Evolutionary conservation across 2,888 invertebrate genomes (phyloP).

Genomic region (Panorpa germanica): DNA sequence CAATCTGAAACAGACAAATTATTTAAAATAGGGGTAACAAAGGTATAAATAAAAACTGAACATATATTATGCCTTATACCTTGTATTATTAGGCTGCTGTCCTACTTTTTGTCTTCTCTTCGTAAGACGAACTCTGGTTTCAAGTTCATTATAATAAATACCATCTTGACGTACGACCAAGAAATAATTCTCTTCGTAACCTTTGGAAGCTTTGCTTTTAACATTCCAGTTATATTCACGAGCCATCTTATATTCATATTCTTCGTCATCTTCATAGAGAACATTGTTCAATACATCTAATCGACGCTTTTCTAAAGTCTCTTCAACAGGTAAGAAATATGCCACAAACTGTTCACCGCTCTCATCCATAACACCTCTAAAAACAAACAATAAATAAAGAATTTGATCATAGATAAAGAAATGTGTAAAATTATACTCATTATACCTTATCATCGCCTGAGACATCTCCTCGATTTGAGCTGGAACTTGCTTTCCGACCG

Average conservation of each 20-base stretch:
- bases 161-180: conserved; percentile 79
- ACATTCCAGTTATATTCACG: conserved; percentile 99
- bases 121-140: conserved; percentile 85
- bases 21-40: no score
- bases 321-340: conserved; percentile 90
- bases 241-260: conserved; percentile 94
- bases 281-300: conserved; percentile 56
- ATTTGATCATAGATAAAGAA: neutral
- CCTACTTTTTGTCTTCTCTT: conserved; percentile 72
- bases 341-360: conserved; percentile 98
- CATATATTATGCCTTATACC: conserved; percentile 13
- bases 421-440: conserved; percentile 13
- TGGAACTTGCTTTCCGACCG: conserved; percentile 66
- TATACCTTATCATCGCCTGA: conserved; percentile 97
- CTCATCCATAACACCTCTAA: conserved; percentile 96
- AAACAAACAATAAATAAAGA: conserved; percentile 15
- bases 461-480: conserved; percentile 95
- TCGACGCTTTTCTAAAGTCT: conserved; percentile 75
- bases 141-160: conserved; percentile 88
- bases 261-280: conserved; percentile 74
- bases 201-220: conserved; percentile 87
- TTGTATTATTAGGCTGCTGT: conserved; percentile 29
- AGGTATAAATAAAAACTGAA: neutral
- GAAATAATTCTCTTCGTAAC: conserved; percentile 95
- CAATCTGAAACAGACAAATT: conserved; percentile 27